Base-by-base conservation (phyloP, 2,888 invertebrate species). In the Amiota mariae region DNA sequence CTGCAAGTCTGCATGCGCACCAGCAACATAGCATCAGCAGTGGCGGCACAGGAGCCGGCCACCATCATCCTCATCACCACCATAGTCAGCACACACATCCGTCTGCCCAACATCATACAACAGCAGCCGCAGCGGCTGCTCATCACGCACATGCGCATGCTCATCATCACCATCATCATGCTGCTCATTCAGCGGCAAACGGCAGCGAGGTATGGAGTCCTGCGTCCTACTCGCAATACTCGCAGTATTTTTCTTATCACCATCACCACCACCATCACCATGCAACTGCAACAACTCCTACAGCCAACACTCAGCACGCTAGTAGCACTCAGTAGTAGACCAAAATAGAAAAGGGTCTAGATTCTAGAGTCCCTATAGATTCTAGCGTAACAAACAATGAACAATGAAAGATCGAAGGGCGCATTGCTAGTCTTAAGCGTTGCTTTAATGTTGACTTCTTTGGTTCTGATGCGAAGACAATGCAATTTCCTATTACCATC, bases 201-300 rank as follows among this genome's bases (percentile, higher is more conserved):
- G 91, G 91, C 90, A 91, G 91, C 91, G 93, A 93, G 92, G 93
- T 93, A 93, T 93, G 92, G 90, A 88, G 89, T 87, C 89, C 90
- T 80, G 90, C 90, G 82, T 87, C 89, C 79, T 90, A 92, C 90
- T 91, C 92, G 90, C 91, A 92, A 91, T 92, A 92, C 90, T 88
- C 88, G 86, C 92, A 93, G 91, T 93, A 92, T 91, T 93, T 92
- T 91, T 91, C 92, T 89, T 92, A 92, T 90, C 92, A 92, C 91
- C 92, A 92, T 89, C 88, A 87, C 74, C 85, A 85, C 78, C 82
- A 82, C 80, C 87, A 87, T 75, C 85, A 82, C 76, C 86, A 85
- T 79, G 74, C 77, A 70, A 73, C 76, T 61, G 61, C 72, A 63
- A 61, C 79, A 74, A 90, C 90, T 72, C 54, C 77, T 57, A 80